These are phyloP conservation scores for Odontocerum albicorne DNA, from an alignment of 2,888 invertebrate species.

Conservation along the genomic window DNA sequence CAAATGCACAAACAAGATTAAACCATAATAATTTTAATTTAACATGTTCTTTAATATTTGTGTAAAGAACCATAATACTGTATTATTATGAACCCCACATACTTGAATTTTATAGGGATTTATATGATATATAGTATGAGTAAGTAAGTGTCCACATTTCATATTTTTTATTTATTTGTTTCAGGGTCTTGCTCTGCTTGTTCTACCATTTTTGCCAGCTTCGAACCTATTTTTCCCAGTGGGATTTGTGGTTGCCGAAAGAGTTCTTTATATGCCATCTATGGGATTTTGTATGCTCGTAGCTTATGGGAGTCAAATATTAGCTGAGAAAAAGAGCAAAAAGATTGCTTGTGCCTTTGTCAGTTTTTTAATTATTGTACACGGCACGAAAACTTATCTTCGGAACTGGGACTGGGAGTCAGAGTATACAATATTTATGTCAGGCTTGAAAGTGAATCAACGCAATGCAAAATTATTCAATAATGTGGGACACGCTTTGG, in stretches of 20 bases:
- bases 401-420: conserved; percentile 93
- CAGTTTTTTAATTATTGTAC: conserved; percentile 69
- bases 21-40: no score
- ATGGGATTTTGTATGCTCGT: conserved; percentile 96
- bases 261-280: conserved; percentile 94
- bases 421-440: conserved; percentile 92
- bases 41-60: no score
- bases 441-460: conserved; percentile 83
- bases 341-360: conserved; percentile 69
- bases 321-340: conserved; percentile 66
- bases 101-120: no score
- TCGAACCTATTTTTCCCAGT: conserved; percentile 98
- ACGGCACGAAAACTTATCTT: conserved; percentile 82
- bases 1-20: no score
- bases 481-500: conserved; percentile 95
- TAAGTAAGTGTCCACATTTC: no score
- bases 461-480: conserved; percentile 95
- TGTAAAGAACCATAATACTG: no score
- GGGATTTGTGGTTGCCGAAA: conserved; percentile 95
- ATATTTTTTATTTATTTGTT: conserved; percentile 41
- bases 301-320: conserved; percentile 80
- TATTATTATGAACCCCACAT: no score
- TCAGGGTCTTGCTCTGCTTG: conserved; percentile 83
- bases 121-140: no score
- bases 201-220: conserved; percentile 92